Base-by-base conservation (phyloP, 2,888 invertebrate genomes). In the Drosophila eohydei region DNA sequence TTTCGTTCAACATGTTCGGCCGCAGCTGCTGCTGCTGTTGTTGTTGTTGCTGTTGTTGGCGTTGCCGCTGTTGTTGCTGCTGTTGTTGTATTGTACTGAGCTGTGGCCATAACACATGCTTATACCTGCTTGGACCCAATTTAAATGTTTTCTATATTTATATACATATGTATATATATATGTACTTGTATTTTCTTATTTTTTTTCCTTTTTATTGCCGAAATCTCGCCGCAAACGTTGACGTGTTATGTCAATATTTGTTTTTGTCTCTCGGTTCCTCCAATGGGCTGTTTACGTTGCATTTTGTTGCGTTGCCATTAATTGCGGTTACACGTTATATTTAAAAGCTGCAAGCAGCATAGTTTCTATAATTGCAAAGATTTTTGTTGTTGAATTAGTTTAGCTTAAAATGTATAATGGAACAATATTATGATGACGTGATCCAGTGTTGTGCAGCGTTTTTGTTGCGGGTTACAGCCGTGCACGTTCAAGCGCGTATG, bases 71-170 rank as follows among this genome's bases (percentile, higher is more conserved):
- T 41, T 48, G 61, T 12, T 46, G 48, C 54, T 54, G 64, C 48
- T 66, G 70, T 34, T 64, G 64, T 52, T 30, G 70, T 67, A 50
- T 69, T 74, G 63, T 69, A 62, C 71, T 82, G 71, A 32, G 67
- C 67, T 63, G 89, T 89, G 83, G 91, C 89, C 89, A 89, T 89
- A 66, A 89, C 89, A 90, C 88, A 88, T 90, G 43, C 78, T 78
- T 78, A 51, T 79, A 14, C 16, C 16, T 7, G 21, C 34, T 28
- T 57, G 32, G 3, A 43, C 30, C 43, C 36, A 51, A 59, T 46
- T 48, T 32, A 63, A 40, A 48, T 50, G 12, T 50, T 40, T 51
- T 8, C 54, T 41, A 3, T 50, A 60, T 40, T 26, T 52, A 38
- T 34, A 51, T 32, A 12, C 8, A 46, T 21, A 16, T 21, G 4